A percentile compares a stretch with the other conserved stretches of the same genome.
These are phyloP conservation scores for Spea bombifrons DNA, from an alignment of 2,113 vertebrate genomes.

Conservation along the genomic window DNA sequence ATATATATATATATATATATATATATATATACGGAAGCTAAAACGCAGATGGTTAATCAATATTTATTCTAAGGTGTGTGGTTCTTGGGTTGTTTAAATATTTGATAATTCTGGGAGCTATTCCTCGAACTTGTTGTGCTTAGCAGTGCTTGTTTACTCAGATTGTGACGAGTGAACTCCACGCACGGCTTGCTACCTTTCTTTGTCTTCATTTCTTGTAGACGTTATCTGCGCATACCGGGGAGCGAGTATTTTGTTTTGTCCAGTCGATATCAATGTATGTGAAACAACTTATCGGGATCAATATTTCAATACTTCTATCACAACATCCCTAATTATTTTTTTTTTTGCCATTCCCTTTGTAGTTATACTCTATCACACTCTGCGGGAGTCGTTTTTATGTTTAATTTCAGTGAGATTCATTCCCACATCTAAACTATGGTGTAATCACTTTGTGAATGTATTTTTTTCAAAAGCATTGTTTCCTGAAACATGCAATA, in stretches of 20 bases:
- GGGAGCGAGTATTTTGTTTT: conserved; percentile 52
- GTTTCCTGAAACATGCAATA: conserved; percentile 45
- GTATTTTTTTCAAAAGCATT: conserved; percentile 36
- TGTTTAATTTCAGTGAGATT: conserved; percentile 27
- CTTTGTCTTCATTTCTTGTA: conserved; percentile 52
- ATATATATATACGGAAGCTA: too few species aligned
- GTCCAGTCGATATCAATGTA: conserved; percentile 52
- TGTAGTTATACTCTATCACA: conserved; percentile 47
- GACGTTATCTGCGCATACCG: conserved; percentile 42
- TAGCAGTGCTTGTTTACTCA: too few species aligned
- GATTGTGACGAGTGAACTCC: conserved; percentile 15
- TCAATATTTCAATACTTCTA: conserved; percentile 57
- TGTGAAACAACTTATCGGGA: conserved; percentile 53
- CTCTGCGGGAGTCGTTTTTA: conserved; percentile 24
- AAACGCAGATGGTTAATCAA: too few species aligned
- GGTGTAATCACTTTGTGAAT: conserved; percentile 38
- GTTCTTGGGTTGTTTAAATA: too few species aligned
- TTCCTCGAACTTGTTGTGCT: too few species aligned
- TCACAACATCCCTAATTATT: conserved; percentile 57
- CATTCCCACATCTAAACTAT: conserved; percentile 23
- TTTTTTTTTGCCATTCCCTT: conserved; percentile 55
- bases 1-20: too few species aligned
- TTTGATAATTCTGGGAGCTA: too few species aligned
- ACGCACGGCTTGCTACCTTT: conserved; percentile 51
- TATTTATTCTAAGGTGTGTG: too few species aligned